A percentile compares a stretch with the other conserved stretches of the same genome.
These are phyloP conservation scores for Plotosus lineatus DNA, from an alignment of 2,113 vertebrate species.

Conservation along the genomic window DNA sequence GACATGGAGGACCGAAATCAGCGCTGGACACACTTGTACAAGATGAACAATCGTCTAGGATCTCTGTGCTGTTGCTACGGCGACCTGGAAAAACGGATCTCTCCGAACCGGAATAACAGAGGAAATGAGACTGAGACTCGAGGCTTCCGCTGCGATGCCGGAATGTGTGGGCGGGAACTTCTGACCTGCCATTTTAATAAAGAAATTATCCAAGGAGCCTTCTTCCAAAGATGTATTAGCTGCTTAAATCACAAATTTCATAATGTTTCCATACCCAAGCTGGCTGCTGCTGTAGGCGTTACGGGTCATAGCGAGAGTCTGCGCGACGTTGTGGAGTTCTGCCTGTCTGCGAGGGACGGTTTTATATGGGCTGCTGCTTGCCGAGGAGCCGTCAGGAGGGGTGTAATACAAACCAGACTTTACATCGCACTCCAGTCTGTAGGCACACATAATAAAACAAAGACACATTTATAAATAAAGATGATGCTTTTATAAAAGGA, in stretches of 20 bases:
- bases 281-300: constrained; percentile 96
- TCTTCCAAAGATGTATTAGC: not conserved
- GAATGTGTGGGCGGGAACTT: constrained; percentile 77
- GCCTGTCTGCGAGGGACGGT: constrained; percentile 79
- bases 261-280: constrained; percentile 75
- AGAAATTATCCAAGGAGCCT: not conserved
- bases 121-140: constrained; percentile 82
- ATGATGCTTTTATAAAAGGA: not conserved
- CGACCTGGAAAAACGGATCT: constrained; percentile 82
- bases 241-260: not conserved
- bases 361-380: constrained; percentile 89
- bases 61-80: constrained; percentile 88
- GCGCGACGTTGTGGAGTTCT: constrained; percentile 85
- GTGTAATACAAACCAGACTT: constrained; percentile 58
- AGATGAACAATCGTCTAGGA: constrained; percentile 89
- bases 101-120: constrained; percentile 73
- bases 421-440: constrained; percentile 60
- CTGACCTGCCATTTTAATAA: constrained; percentile 70
- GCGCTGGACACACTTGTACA: constrained; percentile 91
- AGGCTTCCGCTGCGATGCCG: constrained; percentile 90
- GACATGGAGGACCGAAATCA: constrained; percentile 75
- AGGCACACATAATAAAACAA: constrained; percentile 32
- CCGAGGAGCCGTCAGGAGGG: constrained; percentile 79
- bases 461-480: not conserved
- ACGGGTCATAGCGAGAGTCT: constrained; percentile 86